Conservation (phyloP, 2,797 vertebrate genomes). For the Lutjanus campechanus region DNA sequence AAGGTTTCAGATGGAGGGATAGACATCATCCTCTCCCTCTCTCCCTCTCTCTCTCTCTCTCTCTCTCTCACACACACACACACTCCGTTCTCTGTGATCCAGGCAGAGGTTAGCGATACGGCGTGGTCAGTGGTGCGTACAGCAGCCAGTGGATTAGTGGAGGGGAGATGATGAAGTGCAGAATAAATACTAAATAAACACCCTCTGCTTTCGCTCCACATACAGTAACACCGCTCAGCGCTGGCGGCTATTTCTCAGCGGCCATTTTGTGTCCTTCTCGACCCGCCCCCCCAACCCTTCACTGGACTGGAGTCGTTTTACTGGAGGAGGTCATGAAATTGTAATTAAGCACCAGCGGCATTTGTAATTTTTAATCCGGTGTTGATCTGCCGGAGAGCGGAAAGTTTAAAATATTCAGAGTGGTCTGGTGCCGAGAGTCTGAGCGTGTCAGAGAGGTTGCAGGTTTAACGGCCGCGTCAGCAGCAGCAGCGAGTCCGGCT, state of each 20-base stretch:
- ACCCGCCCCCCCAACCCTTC: slow-evolving; percentile 5
- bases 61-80: slow-evolving; percentile 26
- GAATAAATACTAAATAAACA: slow-evolving; percentile 84
- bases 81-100: slow-evolving; percentile 58
- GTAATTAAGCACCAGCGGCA: slow-evolving; percentile 68
- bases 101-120: slow-evolving; percentile 71
- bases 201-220: slow-evolving; percentile 57
- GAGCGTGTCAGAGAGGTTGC: slow-evolving; percentile 27
- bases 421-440: neutral
- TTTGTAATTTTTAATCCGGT: slow-evolving; percentile 56
- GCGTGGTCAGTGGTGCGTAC: slow-evolving; percentile 80
- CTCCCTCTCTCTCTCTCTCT: slow-evolving; percentile 38
- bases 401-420: slow-evolving; percentile 63
- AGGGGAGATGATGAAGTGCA: slow-evolving; percentile 81
- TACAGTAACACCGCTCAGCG: slow-evolving; percentile 51
- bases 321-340: slow-evolving; percentile 69
- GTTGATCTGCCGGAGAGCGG: slow-evolving; percentile 30
- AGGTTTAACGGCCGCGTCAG: slow-evolving; percentile 21
- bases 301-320: slow-evolving; percentile 39
- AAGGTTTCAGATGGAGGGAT: slow-evolving; percentile 86
- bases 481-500: neutral
- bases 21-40: slow-evolving; percentile 76
- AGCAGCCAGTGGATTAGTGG: slow-evolving; percentile 75
- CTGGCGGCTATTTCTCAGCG: slow-evolving; percentile 41
- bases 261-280: slow-evolving; percentile 59